phyloP scores from a whole-genome alignment of 2,888 invertebrate species.

The Polia nebulosa region DNA sequence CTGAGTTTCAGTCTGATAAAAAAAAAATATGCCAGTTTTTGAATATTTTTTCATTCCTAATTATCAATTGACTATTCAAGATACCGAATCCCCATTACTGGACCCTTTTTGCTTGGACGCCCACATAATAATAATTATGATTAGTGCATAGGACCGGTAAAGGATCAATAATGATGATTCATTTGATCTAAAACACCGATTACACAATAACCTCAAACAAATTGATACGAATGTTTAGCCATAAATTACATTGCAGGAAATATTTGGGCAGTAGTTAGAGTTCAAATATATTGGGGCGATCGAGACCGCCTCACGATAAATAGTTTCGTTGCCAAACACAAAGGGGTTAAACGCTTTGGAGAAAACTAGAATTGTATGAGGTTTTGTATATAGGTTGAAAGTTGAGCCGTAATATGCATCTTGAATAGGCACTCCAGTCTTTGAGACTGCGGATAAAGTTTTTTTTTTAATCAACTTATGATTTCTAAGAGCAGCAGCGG shows the following conservation, averaged over 20 bases:
- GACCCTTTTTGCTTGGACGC: too few species aligned
- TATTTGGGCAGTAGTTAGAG: constrained; percentile 64
- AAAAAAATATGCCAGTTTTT: too few species aligned
- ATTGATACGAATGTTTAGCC: constrained; percentile 82
- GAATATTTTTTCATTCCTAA: too few species aligned
- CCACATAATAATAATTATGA: too few species aligned
- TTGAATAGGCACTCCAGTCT: constrained; percentile 5
- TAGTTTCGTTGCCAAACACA: constrained; percentile 75
- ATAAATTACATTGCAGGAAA: constrained; percentile 67
- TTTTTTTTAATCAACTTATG: not conserved
- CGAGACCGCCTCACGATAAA: constrained; percentile 74
- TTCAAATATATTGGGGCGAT: constrained; percentile 66
- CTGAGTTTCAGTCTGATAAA: too few species aligned
- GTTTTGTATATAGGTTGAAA: constrained; percentile 40
- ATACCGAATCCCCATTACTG: too few species aligned
- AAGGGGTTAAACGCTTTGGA: constrained; percentile 62
- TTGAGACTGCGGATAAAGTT: constrained; percentile 3
- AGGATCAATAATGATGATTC: constrained; percentile 31
- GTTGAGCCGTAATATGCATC: constrained; percentile 28
- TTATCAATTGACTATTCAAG: too few species aligned
- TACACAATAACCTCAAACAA: constrained; percentile 67
- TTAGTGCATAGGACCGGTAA: not conserved
- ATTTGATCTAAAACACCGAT: constrained; percentile 39
- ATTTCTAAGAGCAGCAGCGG: not conserved
- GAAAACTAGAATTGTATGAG: constrained; percentile 53